Evolutionary conservation across 1,140 invertebrate species (phyloP).

Genomic region (Megalopta genalis): DNA sequence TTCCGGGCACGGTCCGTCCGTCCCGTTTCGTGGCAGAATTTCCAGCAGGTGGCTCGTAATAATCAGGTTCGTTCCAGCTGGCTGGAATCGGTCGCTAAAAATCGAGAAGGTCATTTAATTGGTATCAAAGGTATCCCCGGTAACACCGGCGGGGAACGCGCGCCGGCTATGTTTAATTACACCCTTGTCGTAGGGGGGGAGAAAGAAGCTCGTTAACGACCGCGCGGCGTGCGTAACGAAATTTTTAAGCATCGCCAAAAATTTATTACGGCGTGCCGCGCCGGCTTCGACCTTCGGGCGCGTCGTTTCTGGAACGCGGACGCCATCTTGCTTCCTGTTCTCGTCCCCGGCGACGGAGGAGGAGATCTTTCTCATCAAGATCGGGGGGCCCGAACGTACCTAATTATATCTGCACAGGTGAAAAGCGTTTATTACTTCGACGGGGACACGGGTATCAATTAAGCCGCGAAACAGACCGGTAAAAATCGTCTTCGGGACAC

Average conservation of each 20-base stretch:
- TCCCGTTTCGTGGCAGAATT: background rate
- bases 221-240: conserved; percentile 9
- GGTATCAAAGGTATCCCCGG: background rate
- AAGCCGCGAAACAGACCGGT: no score
- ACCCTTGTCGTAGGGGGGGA: no score
- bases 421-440: no score
- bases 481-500: no score
- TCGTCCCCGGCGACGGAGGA: conserved; percentile 19
- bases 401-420: no score
- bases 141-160: no score
- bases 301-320: conserved; percentile 50
- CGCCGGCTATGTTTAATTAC: no score
- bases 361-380: no score
- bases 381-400: no score
- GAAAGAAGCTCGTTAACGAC: conserved; percentile 12
- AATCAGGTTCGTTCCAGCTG: conserved; percentile 9
- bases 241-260: conserved; percentile 17
- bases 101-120: conserved; percentile 9
- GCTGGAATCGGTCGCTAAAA: background rate
- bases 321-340: conserved; percentile 50
- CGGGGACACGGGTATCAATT: no score
- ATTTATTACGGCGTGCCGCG: conserved; percentile 22
- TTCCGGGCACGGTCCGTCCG: background rate
- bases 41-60: conserved; percentile 3
- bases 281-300: conserved; percentile 29